Percentiles rank a stretch among this genome's conserved stretches.
Conservation (phyloP, 2,113 vertebrate genomes). For the Chitala chitala region DNA sequence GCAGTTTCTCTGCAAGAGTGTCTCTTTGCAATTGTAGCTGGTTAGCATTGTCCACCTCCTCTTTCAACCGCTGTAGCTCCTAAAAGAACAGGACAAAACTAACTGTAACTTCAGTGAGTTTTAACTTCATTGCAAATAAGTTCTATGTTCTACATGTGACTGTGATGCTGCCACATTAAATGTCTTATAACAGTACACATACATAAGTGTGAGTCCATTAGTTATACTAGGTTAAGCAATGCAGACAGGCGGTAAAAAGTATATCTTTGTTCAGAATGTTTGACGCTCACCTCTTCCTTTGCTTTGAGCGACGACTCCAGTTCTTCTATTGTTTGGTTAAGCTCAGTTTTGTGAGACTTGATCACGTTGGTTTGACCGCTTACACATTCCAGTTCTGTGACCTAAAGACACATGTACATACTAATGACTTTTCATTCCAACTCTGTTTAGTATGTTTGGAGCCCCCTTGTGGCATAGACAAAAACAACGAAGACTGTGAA, state of each 20-base stretch:
- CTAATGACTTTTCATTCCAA: background rate
- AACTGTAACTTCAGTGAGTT: background rate
- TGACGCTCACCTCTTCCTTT: conserved; percentile 81
- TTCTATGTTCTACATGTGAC: background rate
- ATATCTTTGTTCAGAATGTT: too few species aligned
- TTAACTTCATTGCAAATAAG: background rate
- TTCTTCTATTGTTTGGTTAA: conserved; percentile 94
- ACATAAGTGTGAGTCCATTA: background rate
- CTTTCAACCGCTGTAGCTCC: conserved; percentile 90
- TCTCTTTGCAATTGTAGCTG: conserved; percentile 83
- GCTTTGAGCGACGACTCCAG: conserved; percentile 77
- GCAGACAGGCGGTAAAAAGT: too few species aligned
- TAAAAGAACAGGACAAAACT: conserved; percentile 49
- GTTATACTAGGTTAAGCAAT: too few species aligned
- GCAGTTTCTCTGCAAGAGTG: conserved; percentile 76
- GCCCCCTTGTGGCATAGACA: background rate
- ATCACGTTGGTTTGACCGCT: conserved; percentile 86
- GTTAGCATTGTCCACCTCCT: conserved; percentile 82
- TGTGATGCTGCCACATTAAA: background rate
- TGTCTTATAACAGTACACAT: background rate
- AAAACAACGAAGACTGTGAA: too few species aligned
- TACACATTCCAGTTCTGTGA: conserved; percentile 93
- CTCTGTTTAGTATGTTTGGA: background rate
- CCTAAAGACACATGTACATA: conserved; percentile 60
- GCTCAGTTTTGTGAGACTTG: conserved; percentile 88